These are phyloP conservation scores for Scaptomyza reducta DNA, from an alignment of 2,888 invertebrate species.

Conservation along the genomic window DNA sequence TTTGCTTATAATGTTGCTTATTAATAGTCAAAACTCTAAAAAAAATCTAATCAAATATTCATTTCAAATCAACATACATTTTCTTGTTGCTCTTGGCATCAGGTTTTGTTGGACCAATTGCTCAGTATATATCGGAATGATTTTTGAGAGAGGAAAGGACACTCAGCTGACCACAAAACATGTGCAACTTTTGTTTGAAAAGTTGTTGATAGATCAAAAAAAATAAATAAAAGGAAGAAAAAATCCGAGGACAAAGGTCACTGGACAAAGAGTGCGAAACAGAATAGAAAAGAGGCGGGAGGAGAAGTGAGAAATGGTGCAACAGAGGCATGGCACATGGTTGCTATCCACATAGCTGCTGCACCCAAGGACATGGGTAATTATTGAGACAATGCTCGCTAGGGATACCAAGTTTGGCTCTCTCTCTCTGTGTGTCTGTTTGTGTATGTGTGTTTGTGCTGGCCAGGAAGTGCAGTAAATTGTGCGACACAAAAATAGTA, in stretches of 20 bases:
- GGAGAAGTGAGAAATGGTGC: not conserved
- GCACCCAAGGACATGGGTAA: conserved; percentile 72
- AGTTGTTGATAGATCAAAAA: conserved; percentile 68
- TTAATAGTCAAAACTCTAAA: too few relatives aligned
- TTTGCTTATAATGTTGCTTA: too few relatives aligned
- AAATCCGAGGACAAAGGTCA: conserved; percentile 58
- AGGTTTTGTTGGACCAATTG: too few relatives aligned
- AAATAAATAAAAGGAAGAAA: conserved; percentile 17
- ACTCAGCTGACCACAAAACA: conserved; percentile 46
- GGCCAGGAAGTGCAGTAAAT: conserved; percentile 76
- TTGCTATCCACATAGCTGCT: conserved; percentile 31
- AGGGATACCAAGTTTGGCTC: conserved; percentile 43
- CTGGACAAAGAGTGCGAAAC: conserved; percentile 16
- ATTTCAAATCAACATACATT: too few relatives aligned
- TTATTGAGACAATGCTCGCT: conserved; percentile 73
- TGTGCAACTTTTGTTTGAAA: conserved; percentile 61
- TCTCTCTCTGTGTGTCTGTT: conserved; percentile 1
- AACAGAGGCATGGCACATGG: conserved; percentile 38
- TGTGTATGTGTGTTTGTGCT: conserved; percentile 41
- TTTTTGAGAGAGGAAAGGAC: conserved; percentile 12
- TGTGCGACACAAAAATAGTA: conserved; percentile 77
- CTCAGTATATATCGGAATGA: conserved; percentile 26
- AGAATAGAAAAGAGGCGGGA: not conserved
- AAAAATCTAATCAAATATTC: too few relatives aligned
- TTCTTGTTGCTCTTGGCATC: too few relatives aligned